Evolutionary conservation across 2,888 invertebrate species (phyloP).

Genomic region (Rhagium mordax): DNA sequence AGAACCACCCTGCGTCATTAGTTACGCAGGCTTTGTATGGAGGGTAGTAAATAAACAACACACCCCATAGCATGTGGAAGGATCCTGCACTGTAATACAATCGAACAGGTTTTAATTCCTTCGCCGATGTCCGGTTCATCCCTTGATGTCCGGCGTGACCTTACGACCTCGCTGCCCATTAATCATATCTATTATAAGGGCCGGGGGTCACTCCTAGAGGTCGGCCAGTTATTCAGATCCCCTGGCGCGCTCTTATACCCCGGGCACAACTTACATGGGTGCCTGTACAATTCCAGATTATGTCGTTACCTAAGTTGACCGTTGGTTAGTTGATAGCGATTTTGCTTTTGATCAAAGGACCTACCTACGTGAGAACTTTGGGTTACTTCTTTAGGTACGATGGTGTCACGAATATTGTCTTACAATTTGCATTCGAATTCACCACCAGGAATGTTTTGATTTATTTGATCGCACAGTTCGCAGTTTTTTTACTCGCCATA

Average conservation of each 20-base stretch:
- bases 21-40: conserved; percentile 64
- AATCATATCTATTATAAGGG: conserved; percentile 70
- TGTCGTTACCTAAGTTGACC: conserved; percentile 70
- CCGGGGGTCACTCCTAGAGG: conserved; percentile 64
- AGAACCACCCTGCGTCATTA: conserved; percentile 54
- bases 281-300: conserved; percentile 66
- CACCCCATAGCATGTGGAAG: conserved; percentile 63
- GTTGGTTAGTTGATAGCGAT: conserved; percentile 55
- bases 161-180: conserved; percentile 69
- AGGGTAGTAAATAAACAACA: conserved; percentile 66
- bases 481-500: conserved; percentile 34
- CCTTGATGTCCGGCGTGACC: conserved; percentile 70
- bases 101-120: conserved; percentile 67
- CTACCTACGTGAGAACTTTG: conserved; percentile 67
- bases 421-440: conserved; percentile 69
- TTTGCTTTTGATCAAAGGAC: conserved; percentile 61
- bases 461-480: conserved; percentile 61
- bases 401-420: conserved; percentile 62
- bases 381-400: conserved; percentile 59
- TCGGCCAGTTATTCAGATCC: conserved; percentile 54
- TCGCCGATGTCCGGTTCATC: conserved; percentile 66
- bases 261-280: conserved; percentile 49
- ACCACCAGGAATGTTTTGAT: conserved; percentile 68
- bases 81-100: conserved; percentile 56
- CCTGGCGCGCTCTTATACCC: conserved; percentile 11